Percentiles rank a stretch among this genome's conserved stretches.
These are phyloP conservation scores for Acanthopagrus latus DNA, from an alignment of 2,797 vertebrate genomes.

Conservation along the genomic window DNA sequence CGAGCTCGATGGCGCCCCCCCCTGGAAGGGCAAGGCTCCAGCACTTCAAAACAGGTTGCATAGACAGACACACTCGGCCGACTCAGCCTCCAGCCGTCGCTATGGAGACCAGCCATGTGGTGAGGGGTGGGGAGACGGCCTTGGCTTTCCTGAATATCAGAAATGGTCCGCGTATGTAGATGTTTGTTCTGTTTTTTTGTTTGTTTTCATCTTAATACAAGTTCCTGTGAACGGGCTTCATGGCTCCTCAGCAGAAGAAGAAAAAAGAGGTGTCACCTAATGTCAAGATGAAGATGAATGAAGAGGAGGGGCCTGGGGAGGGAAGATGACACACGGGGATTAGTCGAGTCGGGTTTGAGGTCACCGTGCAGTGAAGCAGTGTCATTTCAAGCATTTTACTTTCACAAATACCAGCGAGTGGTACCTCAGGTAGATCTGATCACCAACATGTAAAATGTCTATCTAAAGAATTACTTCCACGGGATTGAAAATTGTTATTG, in stretches of 20 bases:
- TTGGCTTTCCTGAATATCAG: slow-evolving; percentile 97
- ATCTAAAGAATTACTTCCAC: background rate
- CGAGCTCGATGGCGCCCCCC: slow-evolving; percentile 87
- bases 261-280: slow-evolving; percentile 71
- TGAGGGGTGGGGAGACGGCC: slow-evolving; percentile 82
- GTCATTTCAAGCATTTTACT: too few relatives aligned
- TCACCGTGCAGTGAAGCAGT: background rate
- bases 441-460: background rate
- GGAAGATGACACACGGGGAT: slow-evolving; percentile 10
- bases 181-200: slow-evolving; percentile 49
- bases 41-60: slow-evolving; percentile 96
- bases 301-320: slow-evolving; percentile 92
- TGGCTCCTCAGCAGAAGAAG: slow-evolving; percentile 88
- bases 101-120: slow-evolving; percentile 94
- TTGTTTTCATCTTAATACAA: slow-evolving; percentile 53
- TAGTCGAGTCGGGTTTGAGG: slow-evolving; percentile 12
- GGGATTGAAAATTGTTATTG: background rate
- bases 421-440: too few relatives aligned
- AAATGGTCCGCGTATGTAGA: slow-evolving; percentile 86
- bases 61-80: slow-evolving; percentile 93
- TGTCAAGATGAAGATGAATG: slow-evolving; percentile 99
- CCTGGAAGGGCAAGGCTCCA: slow-evolving; percentile 88
- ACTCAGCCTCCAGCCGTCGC: slow-evolving; percentile 94
- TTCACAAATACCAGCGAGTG: too few relatives aligned
- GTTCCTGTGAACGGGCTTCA: slow-evolving; percentile 71